Conservation (phyloP, 2,888 invertebrate species). For the Gasteruption jaculator region DNA sequence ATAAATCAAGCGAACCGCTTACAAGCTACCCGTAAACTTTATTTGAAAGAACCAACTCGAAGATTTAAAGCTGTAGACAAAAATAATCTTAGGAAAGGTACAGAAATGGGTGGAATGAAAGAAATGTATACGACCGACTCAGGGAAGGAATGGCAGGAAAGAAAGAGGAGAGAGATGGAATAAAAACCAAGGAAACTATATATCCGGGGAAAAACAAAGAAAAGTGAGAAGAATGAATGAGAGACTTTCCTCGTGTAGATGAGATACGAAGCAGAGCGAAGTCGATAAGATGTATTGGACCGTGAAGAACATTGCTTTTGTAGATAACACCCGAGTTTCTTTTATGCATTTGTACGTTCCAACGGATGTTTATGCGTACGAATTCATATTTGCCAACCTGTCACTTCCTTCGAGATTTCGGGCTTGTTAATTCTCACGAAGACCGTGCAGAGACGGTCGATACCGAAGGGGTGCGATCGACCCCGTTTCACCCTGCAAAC, state of each 20-base stretch:
- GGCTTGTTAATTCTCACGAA: not conserved
- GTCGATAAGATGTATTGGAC: slow-evolving; percentile 37
- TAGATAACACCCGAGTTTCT: slow-evolving; percentile 24
- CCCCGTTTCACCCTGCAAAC: not conserved
- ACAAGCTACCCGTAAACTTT: slow-evolving; percentile 42
- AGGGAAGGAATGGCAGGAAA: slow-evolving; percentile 15
- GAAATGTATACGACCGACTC: slow-evolving; percentile 14
- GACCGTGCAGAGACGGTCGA: not conserved
- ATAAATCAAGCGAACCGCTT: slow-evolving; percentile 39
- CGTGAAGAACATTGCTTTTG: slow-evolving; percentile 34
- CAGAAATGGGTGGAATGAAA: slow-evolving; percentile 15
- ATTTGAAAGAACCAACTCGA: slow-evolving; percentile 38
- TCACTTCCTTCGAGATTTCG: not conserved
- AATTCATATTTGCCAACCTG: not conserved
- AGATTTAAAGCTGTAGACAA: slow-evolving; percentile 39
- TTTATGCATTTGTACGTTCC: slow-evolving; percentile 2
- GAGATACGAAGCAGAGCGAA: slow-evolving; percentile 36
- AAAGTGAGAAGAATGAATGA: slow-evolving; percentile 22
- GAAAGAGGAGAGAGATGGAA: slow-evolving; percentile 3
- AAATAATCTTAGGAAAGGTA: slow-evolving; percentile 33
- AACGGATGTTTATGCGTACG: not conserved
- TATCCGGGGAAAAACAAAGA: not conserved
- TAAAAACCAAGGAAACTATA: too few species aligned
- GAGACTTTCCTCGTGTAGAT: slow-evolving; percentile 34
- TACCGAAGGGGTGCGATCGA: not conserved